A percentile compares a stretch with the other conserved stretches of the same genome.
Conservation (phyloP, 2,888 invertebrate genomes). For the Leuctra nigra region DNA sequence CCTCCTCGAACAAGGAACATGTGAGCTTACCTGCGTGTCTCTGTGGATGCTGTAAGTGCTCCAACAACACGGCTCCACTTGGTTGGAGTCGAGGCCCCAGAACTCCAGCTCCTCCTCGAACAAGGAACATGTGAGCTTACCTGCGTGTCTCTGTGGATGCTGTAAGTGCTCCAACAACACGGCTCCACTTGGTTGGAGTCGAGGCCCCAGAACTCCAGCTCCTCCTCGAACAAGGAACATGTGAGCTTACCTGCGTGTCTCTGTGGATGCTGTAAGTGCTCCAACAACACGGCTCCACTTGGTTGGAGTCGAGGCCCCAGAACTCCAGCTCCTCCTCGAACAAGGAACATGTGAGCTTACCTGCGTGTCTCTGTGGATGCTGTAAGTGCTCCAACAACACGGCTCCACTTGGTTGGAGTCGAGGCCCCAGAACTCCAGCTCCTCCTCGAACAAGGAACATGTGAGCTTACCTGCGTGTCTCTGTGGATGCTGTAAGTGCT, state of each 20-base stretch:
- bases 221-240: too few species aligned
- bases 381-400: conserved; percentile 99
- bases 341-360: too few species aligned
- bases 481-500: conserved; percentile 64
- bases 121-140: too few species aligned
- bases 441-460: conserved; percentile 99
- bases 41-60: conserved; percentile 66
- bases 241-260: too few species aligned
- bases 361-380: conserved; percentile 55
- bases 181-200: conserved; percentile 97
- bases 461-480: conserved; percentile 81
- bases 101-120: conserved; percentile 93
- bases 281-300: conserved; percentile 98
- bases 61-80: conserved; percentile 98
- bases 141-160: conserved; percentile 61
- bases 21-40: conserved; percentile 81
- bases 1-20: too few species aligned
- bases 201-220: conserved; percentile 93
- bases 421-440: conserved; percentile 98
- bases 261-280: conserved; percentile 74
- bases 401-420: conserved; percentile 99
- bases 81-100: conserved; percentile 95
- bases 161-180: conserved; percentile 97
- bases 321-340: conserved; percentile 95
- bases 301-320: conserved; percentile 95